phyloP scores from a whole-genome alignment of 2,888 invertebrate genomes.

The Strigamia crassipes region DNA sequence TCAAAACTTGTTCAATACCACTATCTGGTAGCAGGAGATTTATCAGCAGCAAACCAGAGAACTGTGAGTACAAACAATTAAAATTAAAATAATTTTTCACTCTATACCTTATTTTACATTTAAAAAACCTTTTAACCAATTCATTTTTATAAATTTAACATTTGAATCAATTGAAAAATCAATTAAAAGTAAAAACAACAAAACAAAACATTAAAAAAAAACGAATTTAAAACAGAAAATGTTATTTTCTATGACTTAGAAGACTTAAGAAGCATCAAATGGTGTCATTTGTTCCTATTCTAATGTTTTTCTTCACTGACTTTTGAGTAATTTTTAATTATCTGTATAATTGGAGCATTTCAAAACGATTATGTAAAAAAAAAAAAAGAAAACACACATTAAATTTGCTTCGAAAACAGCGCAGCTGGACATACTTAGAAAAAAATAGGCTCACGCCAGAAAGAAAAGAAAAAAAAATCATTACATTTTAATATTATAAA shows the following conservation, averaged over 20 bases:
- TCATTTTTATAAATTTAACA: neutral
- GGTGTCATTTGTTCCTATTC: neutral
- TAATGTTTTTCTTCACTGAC: neutral
- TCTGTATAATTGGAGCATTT: constrained; percentile 3
- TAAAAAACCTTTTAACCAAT: neutral
- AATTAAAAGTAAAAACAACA: neutral
- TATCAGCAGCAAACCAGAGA: neutral
- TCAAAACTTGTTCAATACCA: neutral
- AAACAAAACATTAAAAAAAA: neutral
- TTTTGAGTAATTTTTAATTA: constrained; percentile 28
- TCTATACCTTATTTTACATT: neutral
- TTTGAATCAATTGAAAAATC: neutral
- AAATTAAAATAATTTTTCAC: neutral
- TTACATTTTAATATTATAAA: too few species aligned
- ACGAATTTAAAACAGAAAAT: neutral
- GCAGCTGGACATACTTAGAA: neutral
- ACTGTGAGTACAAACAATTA: neutral
- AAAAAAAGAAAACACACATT: neutral
- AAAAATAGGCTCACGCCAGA: neutral
- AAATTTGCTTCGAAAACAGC: neutral
- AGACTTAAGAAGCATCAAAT: neutral
- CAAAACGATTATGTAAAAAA: neutral
- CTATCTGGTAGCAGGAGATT: neutral
- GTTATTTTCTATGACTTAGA: too few species aligned
- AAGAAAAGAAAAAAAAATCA: neutral